These are phyloP conservation scores for Corythornis cristatus DNA, from an alignment of 2,113 vertebrate genomes.

Conservation along the genomic window DNA sequence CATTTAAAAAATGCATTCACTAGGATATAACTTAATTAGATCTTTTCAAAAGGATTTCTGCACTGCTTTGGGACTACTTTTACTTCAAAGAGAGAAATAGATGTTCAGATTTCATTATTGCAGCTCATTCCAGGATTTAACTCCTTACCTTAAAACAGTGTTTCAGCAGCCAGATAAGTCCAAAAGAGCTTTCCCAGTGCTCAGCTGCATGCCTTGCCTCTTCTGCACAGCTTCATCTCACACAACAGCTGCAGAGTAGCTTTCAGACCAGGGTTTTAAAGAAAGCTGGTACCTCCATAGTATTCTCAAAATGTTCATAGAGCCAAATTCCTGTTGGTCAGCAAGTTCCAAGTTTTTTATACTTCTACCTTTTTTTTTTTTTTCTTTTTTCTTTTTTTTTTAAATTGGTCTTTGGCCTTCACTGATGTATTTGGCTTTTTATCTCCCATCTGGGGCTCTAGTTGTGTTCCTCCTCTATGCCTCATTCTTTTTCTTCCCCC, in stretches of 20 bases:
- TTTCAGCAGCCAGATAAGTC: neutral
- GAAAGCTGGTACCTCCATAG: neutral
- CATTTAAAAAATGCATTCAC: neutral
- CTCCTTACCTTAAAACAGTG: neutral
- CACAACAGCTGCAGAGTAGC: neutral
- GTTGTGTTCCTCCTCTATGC: accelerated
- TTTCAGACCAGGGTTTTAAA: neutral
- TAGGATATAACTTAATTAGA: neutral
- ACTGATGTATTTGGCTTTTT: neutral
- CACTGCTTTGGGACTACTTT: neutral
- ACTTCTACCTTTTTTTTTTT: neutral
- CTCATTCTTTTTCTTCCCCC: neutral
- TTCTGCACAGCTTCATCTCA: neutral
- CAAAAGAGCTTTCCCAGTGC: neutral
- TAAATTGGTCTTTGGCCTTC: neutral
- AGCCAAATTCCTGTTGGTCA: neutral
- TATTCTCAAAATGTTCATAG: neutral
- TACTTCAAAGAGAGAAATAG: neutral
- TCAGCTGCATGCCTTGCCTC: neutral
- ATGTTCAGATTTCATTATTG: neutral
- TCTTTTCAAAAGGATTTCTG: neutral
- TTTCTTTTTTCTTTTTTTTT: neutral
- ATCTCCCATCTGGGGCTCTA: neutral
- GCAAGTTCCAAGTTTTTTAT: neutral
- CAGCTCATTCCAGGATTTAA: neutral